These are phyloP conservation scores for Mycetomoellerius zeteki DNA, from an alignment of 1,140 invertebrate species.

Conservation along the genomic window DNA sequence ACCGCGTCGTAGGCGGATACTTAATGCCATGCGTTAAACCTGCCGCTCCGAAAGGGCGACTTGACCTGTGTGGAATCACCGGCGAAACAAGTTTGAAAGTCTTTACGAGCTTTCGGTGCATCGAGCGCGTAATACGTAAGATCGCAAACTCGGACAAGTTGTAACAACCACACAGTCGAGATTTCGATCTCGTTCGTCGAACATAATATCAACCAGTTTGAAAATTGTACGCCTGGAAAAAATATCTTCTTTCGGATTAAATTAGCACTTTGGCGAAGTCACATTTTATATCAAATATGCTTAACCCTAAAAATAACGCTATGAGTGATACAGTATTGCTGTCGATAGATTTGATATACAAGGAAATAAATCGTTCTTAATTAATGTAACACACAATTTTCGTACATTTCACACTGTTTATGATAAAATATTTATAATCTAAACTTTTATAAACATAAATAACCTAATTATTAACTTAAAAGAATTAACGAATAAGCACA, in stretches of 20 bases:
- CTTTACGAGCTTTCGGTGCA: constrained; percentile 54
- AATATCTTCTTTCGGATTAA: background rate
- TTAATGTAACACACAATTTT: too few species aligned
- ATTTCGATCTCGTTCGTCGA: constrained; percentile 37
- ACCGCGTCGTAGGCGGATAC: constrained; percentile 21
- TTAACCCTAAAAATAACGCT: background rate
- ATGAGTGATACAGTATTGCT: too few species aligned
- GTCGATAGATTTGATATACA: too few species aligned
- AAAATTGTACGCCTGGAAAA: background rate
- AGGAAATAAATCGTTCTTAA: too few species aligned
- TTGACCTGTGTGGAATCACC: constrained; percentile 36
- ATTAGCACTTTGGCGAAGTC: background rate
- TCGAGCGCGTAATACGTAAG: constrained; percentile 17
- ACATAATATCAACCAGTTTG: background rate
- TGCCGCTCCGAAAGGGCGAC: background rate
- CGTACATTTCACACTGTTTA: too few species aligned
- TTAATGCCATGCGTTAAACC: constrained; percentile 14
- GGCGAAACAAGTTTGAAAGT: constrained; percentile 46
- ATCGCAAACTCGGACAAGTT: constrained; percentile 15
- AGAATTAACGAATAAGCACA: too few species aligned
- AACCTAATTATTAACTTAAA: too few species aligned
- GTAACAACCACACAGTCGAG: constrained; percentile 15
- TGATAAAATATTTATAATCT: too few species aligned
- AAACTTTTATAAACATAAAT: too few species aligned
- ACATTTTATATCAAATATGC: background rate